A percentile compares a stretch with the other conserved stretches of the same genome.
Conservation (phyloP, 2,113 vertebrate species). For the Monopterus albus region DNA sequence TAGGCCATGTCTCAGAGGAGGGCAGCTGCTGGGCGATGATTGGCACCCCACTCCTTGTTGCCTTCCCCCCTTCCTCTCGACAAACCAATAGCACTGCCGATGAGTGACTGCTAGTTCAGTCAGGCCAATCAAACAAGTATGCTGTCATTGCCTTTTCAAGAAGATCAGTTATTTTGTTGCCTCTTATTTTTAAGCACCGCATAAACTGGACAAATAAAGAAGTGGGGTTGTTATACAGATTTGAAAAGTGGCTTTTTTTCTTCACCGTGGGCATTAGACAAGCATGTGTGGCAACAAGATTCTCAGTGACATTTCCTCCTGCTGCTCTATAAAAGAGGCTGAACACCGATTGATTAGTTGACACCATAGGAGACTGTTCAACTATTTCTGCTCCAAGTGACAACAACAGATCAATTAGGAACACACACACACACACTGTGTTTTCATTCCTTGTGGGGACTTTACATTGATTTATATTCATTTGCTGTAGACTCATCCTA, state of each 20-base stretch:
- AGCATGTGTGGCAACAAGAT: background rate
- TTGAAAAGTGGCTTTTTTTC: no score
- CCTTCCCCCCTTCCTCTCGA: constrained; percentile 45
- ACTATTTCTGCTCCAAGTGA: constrained; percentile 9
- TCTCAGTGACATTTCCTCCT: constrained; percentile 16
- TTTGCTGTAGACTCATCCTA: no score
- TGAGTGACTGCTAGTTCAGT: constrained; percentile 36
- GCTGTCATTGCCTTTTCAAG: constrained; percentile 10
- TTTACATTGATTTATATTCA: no score
- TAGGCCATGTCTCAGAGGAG: constrained; percentile 73
- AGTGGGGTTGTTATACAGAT: background rate
- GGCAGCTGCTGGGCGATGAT: constrained; percentile 66
- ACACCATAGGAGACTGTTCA: constrained; percentile 20
- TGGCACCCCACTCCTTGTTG: constrained; percentile 44
- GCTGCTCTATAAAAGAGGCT: constrained; percentile 8
- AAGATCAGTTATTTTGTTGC: constrained; percentile 1
- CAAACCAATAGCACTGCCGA: constrained; percentile 21
- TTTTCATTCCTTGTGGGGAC: no score
- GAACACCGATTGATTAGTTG: constrained; percentile 35
- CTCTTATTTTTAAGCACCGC: background rate
- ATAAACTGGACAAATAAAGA: background rate
- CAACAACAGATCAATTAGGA: constrained; percentile 68
- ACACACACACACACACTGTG: constrained; percentile 36
- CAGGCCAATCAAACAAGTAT: constrained; percentile 37
- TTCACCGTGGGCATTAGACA: no score